These are phyloP conservation scores for Eubasilissa regina DNA, from an alignment of 1,140 invertebrate genomes.

Conservation along the genomic window DNA sequence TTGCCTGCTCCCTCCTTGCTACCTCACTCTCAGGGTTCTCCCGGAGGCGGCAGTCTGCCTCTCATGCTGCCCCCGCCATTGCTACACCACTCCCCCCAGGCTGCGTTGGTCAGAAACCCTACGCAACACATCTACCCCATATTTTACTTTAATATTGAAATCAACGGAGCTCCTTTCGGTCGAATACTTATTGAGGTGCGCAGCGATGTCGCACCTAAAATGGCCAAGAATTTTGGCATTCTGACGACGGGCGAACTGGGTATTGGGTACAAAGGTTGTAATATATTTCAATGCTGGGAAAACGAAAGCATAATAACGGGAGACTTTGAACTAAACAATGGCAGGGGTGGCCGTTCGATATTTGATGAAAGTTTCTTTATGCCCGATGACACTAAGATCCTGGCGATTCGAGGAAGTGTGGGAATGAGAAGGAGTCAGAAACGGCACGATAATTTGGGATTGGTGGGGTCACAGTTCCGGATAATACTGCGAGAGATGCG, in stretches of 20 bases:
- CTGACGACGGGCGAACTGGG: conserved; percentile 86
- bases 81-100: conserved; percentile 67
- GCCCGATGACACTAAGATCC: conserved; percentile 86
- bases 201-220: conserved; percentile 89
- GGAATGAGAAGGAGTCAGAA: conserved; percentile 89
- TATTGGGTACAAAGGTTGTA: conserved; percentile 84
- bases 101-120: conserved; percentile 69
- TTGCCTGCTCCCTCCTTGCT: conserved; percentile 62
- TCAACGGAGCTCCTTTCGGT: conserved; percentile 80
- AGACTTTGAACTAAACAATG: conserved; percentile 87
- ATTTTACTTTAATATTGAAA: conserved; percentile 85
- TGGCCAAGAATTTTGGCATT: conserved; percentile 90
- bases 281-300: conserved; percentile 87
- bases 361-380: conserved; percentile 85
- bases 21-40: conserved; percentile 64
- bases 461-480: conserved; percentile 89
- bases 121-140: conserved; percentile 76
- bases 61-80: conserved; percentile 62
- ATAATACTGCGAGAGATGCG: conserved; percentile 86
- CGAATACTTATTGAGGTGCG: conserved; percentile 88
- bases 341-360: conserved; percentile 83
- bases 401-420: conserved; percentile 83
- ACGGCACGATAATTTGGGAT: conserved; percentile 83
- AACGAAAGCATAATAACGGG: conserved; percentile 86
- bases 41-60: conserved; percentile 61